Percentiles rank a stretch among this genome's conserved stretches.
These are phyloP conservation scores for Zaprionus obscuricornis DNA, from an alignment of 2,888 invertebrate genomes.

Conservation along the genomic window DNA sequence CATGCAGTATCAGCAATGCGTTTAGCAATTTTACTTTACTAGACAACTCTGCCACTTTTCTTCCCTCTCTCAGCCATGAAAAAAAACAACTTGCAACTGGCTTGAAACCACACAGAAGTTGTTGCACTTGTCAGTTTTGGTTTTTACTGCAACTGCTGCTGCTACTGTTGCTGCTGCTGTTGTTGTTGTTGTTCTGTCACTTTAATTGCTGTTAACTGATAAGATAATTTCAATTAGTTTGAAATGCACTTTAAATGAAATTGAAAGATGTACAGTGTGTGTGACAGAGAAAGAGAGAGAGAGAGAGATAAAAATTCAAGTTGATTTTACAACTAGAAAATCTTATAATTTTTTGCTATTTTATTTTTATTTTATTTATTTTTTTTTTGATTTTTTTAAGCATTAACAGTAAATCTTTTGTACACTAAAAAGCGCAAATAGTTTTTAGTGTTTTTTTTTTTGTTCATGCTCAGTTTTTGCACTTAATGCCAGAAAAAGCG, in stretches of 20 bases:
- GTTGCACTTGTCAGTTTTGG: conserved; percentile 44
- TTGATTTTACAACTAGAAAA: too few relatives aligned
- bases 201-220: conserved; percentile 35
- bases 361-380: background rate
- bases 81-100: conserved; percentile 39
- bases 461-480: too few relatives aligned
- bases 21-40: conserved; percentile 21
- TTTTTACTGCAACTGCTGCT: background rate
- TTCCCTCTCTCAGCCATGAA: conserved; percentile 4
- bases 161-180: conserved; percentile 3
- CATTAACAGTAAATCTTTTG: background rate
- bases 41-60: conserved; percentile 31
- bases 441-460: too few relatives aligned
- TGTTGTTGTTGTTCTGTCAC: conserved; percentile 5
- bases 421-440: conserved; percentile 50
- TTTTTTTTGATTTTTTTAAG: too few relatives aligned
- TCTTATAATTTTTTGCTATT: too few relatives aligned
- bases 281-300: too few relatives aligned
- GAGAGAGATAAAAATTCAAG: too few relatives aligned
- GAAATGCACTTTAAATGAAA: background rate
- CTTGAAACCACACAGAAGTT: conserved; percentile 50
- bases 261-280: too few relatives aligned
- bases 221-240: conserved; percentile 9
- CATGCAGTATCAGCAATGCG: too few relatives aligned
- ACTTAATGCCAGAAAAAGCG: conserved; percentile 46